phyloP scores from a whole-genome alignment of 2,113 vertebrate species.

The Coracopsis vasa region DNA sequence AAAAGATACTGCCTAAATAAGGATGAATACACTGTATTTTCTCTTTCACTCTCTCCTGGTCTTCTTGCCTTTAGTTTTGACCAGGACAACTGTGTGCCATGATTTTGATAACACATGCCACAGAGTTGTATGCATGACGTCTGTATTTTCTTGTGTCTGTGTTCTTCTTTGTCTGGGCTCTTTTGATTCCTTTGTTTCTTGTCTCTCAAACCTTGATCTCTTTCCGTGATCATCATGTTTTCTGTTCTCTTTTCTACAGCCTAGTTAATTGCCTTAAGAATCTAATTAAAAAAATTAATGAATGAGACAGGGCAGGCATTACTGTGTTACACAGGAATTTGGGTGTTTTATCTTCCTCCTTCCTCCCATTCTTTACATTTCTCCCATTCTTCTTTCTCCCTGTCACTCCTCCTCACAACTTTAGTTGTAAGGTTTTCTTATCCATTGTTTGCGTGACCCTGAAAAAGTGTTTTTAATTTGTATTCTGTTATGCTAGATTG shows the following conservation, averaged over 20 bases:
- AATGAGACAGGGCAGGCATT: background rate
- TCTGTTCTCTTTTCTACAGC: background rate
- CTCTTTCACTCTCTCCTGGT: background rate
- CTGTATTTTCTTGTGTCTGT: background rate
- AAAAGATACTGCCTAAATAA: background rate
- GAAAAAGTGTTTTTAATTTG: background rate
- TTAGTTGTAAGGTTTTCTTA: background rate
- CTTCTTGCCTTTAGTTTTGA: slow-evolving; percentile 4
- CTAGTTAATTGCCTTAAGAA: background rate
- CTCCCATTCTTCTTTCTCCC: background rate
- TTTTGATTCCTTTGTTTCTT: background rate
- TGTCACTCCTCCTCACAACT: background rate
- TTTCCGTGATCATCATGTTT: background rate
- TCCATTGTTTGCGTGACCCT: background rate
- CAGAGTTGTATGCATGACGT: background rate
- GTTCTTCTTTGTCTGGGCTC: background rate
- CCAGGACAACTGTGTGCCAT: background rate
- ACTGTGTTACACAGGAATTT: background rate
- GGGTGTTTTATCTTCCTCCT: background rate
- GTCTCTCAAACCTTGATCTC: background rate
- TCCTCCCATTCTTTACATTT: background rate
- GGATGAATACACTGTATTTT: background rate
- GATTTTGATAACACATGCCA: background rate
- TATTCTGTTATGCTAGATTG: background rate
- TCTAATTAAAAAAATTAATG: background rate